These are phyloP conservation scores for Spheniscus humboldti DNA, from an alignment of 2,797 vertebrate species.

Conservation along the genomic window DNA sequence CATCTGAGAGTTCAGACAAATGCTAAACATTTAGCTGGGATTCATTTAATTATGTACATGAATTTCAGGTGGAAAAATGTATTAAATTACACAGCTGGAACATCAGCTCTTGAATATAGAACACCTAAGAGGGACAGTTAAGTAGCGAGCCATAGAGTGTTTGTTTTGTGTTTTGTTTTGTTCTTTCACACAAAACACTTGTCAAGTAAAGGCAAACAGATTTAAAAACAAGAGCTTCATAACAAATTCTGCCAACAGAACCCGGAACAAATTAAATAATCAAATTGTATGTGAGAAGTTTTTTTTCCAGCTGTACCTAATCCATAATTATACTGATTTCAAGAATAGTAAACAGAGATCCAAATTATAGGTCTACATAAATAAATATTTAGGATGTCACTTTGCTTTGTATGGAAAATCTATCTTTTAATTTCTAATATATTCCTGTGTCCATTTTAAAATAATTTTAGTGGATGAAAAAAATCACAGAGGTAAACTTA, in stretches of 20 bases:
- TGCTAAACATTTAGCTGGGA: background rate
- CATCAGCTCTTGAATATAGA: background rate
- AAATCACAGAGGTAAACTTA: background rate
- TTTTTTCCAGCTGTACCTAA: background rate
- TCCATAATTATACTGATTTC: background rate
- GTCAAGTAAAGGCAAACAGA: background rate
- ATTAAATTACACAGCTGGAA: background rate
- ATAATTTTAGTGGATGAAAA: background rate
- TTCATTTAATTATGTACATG: background rate
- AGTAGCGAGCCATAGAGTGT: background rate
- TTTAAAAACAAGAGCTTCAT: background rate
- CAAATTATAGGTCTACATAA: background rate
- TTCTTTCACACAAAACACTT: background rate
- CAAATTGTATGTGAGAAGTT: background rate
- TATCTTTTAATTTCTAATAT: background rate
- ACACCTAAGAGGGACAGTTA: background rate
- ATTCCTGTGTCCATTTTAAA: background rate
- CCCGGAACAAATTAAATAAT: background rate
- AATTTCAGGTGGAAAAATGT: background rate
- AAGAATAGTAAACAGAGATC: background rate
- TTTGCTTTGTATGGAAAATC: background rate
- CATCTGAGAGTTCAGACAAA: background rate
- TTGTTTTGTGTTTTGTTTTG: background rate
- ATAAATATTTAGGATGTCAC: background rate
- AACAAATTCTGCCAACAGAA: background rate